A percentile compares a stretch with the other conserved stretches of the same genome.
Evolutionary conservation across 2,113 vertebrate species (phyloP).

Genomic region (Smithornis capensis): DNA sequence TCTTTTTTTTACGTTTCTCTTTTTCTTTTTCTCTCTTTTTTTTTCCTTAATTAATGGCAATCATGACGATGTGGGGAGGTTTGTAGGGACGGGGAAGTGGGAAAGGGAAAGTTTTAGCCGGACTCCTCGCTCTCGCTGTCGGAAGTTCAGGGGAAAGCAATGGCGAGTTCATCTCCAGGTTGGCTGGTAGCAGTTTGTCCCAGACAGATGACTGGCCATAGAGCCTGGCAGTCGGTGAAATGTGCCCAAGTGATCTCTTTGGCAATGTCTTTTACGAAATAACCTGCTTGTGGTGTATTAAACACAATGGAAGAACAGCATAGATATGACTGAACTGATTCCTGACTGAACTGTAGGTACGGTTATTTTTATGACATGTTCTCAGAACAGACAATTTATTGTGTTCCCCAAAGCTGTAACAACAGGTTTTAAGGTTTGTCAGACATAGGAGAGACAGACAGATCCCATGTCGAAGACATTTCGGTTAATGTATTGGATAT

Average conservation of each 20-base stretch:
- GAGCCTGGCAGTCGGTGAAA: background rate
- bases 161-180: background rate
- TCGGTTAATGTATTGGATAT: background rate
- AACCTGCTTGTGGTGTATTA: background rate
- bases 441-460: background rate
- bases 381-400: background rate
- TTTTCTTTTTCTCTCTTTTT: background rate
- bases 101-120: background rate
- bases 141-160: background rate
- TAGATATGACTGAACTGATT: background rate
- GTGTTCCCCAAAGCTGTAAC: background rate
- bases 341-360: background rate
- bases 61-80: background rate
- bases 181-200: background rate
- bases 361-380: background rate
- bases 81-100: background rate
- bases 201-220: background rate
- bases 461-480: background rate
- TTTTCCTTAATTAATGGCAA: background rate
- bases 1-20: background rate
- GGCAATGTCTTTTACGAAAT: background rate
- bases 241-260: background rate
- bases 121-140: background rate
- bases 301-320: background rate
- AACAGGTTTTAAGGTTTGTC: conserved; percentile 2